Evolutionary conservation across 2,113 vertebrate species (phyloP).

Genomic region (pig (Sus scrofa)): T2T-Sscrofa CM000819.6:136685501-136686000

Average conservation of each 20-base stretch:
- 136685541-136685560: not conserved
- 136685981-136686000: not conserved
- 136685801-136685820: not conserved
- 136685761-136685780: not conserved
- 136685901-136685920: conserved; percentile 4
- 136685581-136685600: not conserved
- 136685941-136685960: conserved; percentile 8
- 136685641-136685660: not conserved
- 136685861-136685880: not conserved
- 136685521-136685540: not conserved
- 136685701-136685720: not conserved
- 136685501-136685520: not conserved
- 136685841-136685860: not conserved
- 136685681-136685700: not conserved
- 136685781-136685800: not conserved
- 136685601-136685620: not conserved
- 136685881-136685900: not conserved
- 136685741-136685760: not conserved
- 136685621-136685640: not conserved
- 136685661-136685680: not conserved
- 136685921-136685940: not conserved
- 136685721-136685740: not conserved
- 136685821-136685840: not conserved
- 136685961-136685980: not conserved
- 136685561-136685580: not conserved